These are phyloP conservation scores for Dichetophora obliterata DNA, from an alignment of 2,888 invertebrate species.

Conservation along the genomic window DNA sequence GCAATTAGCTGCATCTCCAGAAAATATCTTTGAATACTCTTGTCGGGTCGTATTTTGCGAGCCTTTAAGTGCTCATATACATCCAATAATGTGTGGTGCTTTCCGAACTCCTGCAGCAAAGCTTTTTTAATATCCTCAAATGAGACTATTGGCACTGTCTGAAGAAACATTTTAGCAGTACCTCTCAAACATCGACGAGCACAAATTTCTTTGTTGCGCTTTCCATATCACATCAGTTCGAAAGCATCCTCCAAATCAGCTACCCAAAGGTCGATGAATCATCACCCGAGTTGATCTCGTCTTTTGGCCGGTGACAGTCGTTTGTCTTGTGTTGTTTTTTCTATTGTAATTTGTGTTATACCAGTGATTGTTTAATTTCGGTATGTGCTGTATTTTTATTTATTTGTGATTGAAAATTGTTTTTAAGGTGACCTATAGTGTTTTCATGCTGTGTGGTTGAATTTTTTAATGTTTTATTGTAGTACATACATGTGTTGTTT, in stretches of 20 bases:
- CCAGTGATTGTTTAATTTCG: too few relatives aligned
- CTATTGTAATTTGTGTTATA: too few relatives aligned
- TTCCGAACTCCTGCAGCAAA: constrained; percentile 22
- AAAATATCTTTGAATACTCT: not conserved
- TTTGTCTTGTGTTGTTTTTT: too few relatives aligned
- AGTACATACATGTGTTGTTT: too few relatives aligned
- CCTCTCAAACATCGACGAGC: constrained; percentile 9
- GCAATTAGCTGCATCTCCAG: too few relatives aligned
- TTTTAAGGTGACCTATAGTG: too few relatives aligned
- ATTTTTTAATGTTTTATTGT: too few relatives aligned
- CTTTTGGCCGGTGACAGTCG: too few relatives aligned
- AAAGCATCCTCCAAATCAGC: constrained; percentile 25
- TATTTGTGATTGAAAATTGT: too few relatives aligned
- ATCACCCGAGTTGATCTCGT: too few relatives aligned
- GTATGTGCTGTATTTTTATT: too few relatives aligned
- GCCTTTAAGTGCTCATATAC: constrained; percentile 19
- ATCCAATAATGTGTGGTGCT: not conserved
- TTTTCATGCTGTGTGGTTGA: too few relatives aligned
- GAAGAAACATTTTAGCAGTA: constrained; percentile 18
- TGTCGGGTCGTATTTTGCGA: not conserved
- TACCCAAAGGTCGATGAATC: constrained; percentile 11
- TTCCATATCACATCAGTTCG: not conserved
- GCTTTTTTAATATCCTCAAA: constrained; percentile 13
- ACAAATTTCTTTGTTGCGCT: constrained; percentile 9
- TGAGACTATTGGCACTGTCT: not conserved